Evolutionary conservation across 1,140 invertebrate genomes (phyloP), one percentile per base, ranked within the genome.

Genomic region (Oppia nitens): DNA sequence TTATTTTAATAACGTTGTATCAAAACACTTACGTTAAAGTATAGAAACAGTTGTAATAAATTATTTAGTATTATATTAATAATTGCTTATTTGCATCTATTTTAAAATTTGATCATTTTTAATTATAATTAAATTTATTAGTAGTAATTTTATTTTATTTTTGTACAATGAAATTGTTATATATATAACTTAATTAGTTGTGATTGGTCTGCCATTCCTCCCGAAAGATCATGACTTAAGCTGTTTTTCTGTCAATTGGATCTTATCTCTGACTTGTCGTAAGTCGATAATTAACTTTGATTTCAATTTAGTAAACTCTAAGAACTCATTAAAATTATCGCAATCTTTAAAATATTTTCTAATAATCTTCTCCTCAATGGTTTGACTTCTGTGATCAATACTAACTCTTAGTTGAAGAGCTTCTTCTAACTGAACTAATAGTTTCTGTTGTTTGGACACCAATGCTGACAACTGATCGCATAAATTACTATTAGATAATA

Each of bases 351-450:
- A 58, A 52, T 58, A 58, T 27, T 58, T 58, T 11, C n/a, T 20
- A 21, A 58, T 21, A 32, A 58, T 58, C 20, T 52, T 50, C 12
- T 58, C 57, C 17, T 23, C 29, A 2, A 58, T 51, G 9, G 24
- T 27, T 23, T 50, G 20, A 45, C 48, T 51, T 28, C 47, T 20
- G 2, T 48, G 20, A 52, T 58, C 48, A 28, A 58, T 58, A 17
- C 24, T 25, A 23, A 50, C 25, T 28, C 32, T 58, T 48, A 58
- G 25, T 29, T 27, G 25, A 14, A 58, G 6, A 14, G 57, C 57
- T 58, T 58, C 57, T 48, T 58, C 57, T 9, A 58, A 20, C 51
- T 58, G 57, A 21, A 6, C 27, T 25, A 58, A 40, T 52, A 58
- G 28, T 58, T 58, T 58, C n/a, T 24, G 17, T 40, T 48, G 24